phyloP scores from a whole-genome alignment of 2,797 vertebrate genomes.

The Gallirallus australis region DNA sequence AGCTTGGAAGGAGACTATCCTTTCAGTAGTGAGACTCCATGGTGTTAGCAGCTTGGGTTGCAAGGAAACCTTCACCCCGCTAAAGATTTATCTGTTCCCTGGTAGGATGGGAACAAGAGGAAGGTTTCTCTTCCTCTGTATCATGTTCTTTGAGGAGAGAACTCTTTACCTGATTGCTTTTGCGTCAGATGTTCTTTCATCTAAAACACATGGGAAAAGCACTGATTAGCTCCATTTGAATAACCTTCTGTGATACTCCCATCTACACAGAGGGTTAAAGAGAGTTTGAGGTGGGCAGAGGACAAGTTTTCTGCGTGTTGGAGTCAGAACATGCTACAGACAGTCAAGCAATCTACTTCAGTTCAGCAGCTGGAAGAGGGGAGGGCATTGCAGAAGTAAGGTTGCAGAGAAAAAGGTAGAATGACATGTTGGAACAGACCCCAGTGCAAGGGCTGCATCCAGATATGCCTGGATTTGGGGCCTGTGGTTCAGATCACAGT shows the following conservation, averaged over 20 bases:
- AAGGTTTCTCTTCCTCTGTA: not conserved
- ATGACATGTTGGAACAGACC: not conserved
- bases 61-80: not conserved
- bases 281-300: not conserved
- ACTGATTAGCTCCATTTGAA: not conserved
- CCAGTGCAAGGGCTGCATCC: not conserved
- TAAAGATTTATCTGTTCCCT: not conserved
- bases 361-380: not conserved
- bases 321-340: not conserved
- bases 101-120: not conserved
- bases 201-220: not conserved
- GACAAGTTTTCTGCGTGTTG: not conserved
- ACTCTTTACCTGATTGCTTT: not conserved
- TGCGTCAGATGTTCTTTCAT: not conserved
- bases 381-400: not conserved
- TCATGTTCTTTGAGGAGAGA: not conserved
- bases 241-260: not conserved
- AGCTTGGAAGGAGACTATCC: slow-evolving; percentile 43
- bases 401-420: not conserved
- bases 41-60: not conserved
- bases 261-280: not conserved
- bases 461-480: not conserved
- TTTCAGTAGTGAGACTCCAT: slow-evolving; percentile 55
- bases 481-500: not conserved
- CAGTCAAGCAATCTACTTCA: not conserved